Evolutionary conservation across 2,113 vertebrate species (phyloP), one percentile per base, ranked within the genome.

Genomic region (Leptobrachium leishanense): DNA sequence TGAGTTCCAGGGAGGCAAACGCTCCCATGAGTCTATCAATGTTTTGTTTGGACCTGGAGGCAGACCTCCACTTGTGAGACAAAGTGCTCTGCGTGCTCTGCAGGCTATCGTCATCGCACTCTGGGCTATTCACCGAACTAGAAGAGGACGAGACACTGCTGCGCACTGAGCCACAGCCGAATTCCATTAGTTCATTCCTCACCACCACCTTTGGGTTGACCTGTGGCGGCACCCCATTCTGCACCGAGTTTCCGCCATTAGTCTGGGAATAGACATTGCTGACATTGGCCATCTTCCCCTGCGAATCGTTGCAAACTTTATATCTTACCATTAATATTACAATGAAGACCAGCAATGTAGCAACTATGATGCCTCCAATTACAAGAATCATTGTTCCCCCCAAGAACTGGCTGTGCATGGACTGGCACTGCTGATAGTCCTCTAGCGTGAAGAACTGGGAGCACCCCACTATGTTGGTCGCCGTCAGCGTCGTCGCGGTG

Each of bases 311-410:
- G 81, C 94, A 96, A 67, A 96, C 93, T 81, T 98, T 98, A 72
- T 98, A 99, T 76, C 96, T 95, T 68, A 99, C 95, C 96, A 98
- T 95, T 67, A 99, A 96, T 76, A 99, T 95, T 72, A 98, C 87
- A 65, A 99, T 97, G 85, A 99, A 99, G 63, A 99, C 95, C 83
- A 99, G 85, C 20, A 99, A 89, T 0, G 96, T 99, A 39, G 95
- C 95, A 82, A 99, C 98, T 2, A 99, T 98, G 84, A 98, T 94
- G 68, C 98, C 98, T 1, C 97, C 97, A 2, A 99, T 96, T 84
- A 98, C 93, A 79, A 99, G 91, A 85, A 99, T 97, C 96, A 99
- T 97, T 74, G 97, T 99, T 62, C 98, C 96, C 0, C 98, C 97
- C 82, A 99, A 87, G 81, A 99, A 93, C 83, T 98, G 96, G 78